Evolutionary conservation across 2,797 vertebrate genomes (phyloP).

Genomic region (Zalophus californianus): DNA sequence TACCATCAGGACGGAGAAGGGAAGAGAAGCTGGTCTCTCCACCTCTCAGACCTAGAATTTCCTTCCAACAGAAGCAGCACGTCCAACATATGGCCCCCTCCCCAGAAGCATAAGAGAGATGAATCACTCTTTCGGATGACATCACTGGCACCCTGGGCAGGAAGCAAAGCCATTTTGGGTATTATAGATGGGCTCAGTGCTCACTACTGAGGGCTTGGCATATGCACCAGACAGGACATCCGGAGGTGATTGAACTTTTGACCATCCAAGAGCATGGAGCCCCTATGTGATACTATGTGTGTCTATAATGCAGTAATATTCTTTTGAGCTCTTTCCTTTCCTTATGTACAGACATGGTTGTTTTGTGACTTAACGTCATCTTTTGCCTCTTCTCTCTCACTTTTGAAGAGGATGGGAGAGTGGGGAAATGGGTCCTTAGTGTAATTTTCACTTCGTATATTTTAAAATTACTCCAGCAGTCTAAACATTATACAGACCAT

Average conservation of each 20-base stretch:
- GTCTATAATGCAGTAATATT: fast-evolving
- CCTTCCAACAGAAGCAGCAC: fast-evolving
- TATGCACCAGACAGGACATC: not conserved
- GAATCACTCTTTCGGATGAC: not conserved
- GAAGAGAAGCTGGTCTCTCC: not conserved
- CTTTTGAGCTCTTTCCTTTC: not conserved
- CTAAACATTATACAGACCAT: not conserved
- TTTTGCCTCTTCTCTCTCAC: not conserved
- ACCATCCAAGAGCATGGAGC: fast-evolving
- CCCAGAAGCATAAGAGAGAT: not conserved
- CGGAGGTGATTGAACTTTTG: fast-evolving
- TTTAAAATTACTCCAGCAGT: not conserved
- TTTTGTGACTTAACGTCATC: not conserved
- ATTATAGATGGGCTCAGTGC: not conserved
- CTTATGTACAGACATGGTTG: fast-evolving
- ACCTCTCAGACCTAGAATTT: not conserved
- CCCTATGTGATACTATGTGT: fast-evolving
- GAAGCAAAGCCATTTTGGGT: not conserved
- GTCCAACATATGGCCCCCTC: not conserved
- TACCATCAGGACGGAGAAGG: fast-evolving
- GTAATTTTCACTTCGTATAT: not conserved
- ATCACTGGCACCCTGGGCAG: not conserved
- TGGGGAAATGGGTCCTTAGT: not conserved
- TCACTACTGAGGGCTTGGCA: no score
- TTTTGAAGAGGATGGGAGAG: not conserved